Conservation (phyloP, 1,140 invertebrate species). For the Ips nitidus region DNA sequence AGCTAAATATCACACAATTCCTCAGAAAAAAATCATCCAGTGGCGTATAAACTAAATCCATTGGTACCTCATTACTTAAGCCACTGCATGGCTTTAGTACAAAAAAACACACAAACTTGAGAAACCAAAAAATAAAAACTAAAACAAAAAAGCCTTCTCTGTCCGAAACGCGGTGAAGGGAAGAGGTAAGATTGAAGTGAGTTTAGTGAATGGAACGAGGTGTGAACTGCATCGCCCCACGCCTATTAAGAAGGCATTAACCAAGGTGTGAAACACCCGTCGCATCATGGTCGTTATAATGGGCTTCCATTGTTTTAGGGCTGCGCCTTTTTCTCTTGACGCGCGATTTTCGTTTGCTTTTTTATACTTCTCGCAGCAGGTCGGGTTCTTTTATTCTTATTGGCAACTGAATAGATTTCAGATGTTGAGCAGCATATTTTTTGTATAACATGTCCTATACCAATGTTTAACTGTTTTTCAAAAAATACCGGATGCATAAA, state of each 20-base stretch:
- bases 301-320: conserved; percentile 34
- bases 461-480: no score
- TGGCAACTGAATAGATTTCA: no score
- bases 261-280: conserved; percentile 37
- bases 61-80: no score
- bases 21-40: no score
- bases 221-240: conserved; percentile 34
- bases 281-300: conserved; percentile 36
- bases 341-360: neutral
- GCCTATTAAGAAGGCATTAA: conserved; percentile 39
- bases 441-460: no score
- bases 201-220: conserved; percentile 31
- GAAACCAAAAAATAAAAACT: conserved; percentile 3
- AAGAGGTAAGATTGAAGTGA: conserved; percentile 29
- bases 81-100: no score
- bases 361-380: conserved; percentile 4
- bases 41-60: no score
- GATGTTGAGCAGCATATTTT: no score
- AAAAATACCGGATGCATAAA: no score
- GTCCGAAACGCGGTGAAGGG: neutral
- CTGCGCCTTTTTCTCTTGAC: conserved; percentile 30
- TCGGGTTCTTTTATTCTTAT: neutral
- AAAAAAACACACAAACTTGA: neutral
- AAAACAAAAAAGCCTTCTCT: neutral
- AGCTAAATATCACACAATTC: no score